These are phyloP conservation scores for Nebria ingens DNA, from an alignment of 1,140 invertebrate species.

Conservation along the genomic window DNA sequence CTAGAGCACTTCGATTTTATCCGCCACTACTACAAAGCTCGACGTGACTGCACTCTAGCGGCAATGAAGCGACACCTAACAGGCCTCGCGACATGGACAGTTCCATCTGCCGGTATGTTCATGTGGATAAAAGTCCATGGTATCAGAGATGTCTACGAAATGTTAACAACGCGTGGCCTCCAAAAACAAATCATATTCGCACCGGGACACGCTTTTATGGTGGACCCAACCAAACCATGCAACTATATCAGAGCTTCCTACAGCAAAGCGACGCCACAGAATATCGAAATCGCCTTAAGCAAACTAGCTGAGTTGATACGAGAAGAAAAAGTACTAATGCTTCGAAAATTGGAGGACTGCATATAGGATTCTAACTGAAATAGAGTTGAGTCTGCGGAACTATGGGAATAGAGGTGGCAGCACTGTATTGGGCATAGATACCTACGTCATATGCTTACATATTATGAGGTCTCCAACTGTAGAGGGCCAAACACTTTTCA, in stretches of 20 bases:
- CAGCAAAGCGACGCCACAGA: conserved; percentile 47
- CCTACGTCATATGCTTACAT: no score
- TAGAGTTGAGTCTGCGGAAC: conserved; percentile 1
- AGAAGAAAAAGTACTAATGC: conserved; percentile 34
- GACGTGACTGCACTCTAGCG: conserved; percentile 49
- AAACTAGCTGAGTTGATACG: conserved; percentile 36
- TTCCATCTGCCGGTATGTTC: conserved; percentile 64
- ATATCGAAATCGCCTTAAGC: conserved; percentile 46
- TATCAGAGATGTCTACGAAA: conserved; percentile 57
- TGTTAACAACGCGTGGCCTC: conserved; percentile 54
- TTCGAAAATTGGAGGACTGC: conserved; percentile 29
- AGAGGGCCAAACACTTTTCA: no score
- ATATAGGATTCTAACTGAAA: conserved; percentile 15
- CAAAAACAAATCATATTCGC: conserved; percentile 51
- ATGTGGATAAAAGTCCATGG: conserved; percentile 61
- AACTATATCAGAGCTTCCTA: conserved; percentile 58
- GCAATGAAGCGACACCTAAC: conserved; percentile 51
- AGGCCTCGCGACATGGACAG: conserved; percentile 54
- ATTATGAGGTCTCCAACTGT: no score
- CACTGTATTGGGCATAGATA: no score
- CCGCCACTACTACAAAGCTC: conserved; percentile 50
- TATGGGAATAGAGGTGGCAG: no score
- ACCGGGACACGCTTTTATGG: conserved; percentile 59
- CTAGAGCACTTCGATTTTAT: conserved; percentile 48
- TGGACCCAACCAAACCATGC: conserved; percentile 44